Evolutionary conservation across 2,113 vertebrate genomes (phyloP).

Genomic region (Xenus cinereus): DNA sequence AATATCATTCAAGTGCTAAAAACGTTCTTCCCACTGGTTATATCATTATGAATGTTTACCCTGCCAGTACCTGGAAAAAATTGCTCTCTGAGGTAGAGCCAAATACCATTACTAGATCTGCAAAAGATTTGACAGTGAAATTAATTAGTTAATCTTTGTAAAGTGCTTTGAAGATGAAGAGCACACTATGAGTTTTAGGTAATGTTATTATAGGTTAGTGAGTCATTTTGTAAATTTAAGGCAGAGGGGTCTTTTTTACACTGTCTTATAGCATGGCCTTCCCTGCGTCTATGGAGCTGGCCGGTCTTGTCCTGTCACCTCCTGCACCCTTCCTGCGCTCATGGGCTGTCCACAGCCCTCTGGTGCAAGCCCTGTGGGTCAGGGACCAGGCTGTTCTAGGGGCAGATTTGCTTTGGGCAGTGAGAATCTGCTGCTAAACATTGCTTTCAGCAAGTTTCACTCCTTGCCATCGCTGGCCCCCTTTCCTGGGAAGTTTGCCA

Average conservation of each 20-base stretch:
- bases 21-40: constrained; percentile 62
- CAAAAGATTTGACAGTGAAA: constrained; percentile 75
- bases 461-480: background rate
- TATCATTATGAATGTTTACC: constrained; percentile 72
- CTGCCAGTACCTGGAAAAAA: constrained; percentile 73
- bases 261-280: background rate
- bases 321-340: background rate
- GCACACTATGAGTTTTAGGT: constrained; percentile 68
- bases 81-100: constrained; percentile 73
- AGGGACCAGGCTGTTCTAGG: background rate
- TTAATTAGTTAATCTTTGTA: constrained; percentile 75
- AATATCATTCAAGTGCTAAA: constrained; percentile 49
- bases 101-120: constrained; percentile 75
- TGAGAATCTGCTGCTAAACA: background rate
- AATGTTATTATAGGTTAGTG: constrained; percentile 72
- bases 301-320: background rate
- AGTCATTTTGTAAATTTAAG: constrained; percentile 67
- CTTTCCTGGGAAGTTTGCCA: background rate
- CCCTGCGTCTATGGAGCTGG: accelerated
- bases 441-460: background rate
- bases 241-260: constrained; percentile 30
- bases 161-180: constrained; percentile 74
- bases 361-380: background rate
- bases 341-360: background rate
- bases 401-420: background rate